Percentiles rank a stretch among this genome's conserved stretches.
Evolutionary conservation across 1,140 invertebrate species (phyloP).

Genomic region (Bombus turneri): DNA sequence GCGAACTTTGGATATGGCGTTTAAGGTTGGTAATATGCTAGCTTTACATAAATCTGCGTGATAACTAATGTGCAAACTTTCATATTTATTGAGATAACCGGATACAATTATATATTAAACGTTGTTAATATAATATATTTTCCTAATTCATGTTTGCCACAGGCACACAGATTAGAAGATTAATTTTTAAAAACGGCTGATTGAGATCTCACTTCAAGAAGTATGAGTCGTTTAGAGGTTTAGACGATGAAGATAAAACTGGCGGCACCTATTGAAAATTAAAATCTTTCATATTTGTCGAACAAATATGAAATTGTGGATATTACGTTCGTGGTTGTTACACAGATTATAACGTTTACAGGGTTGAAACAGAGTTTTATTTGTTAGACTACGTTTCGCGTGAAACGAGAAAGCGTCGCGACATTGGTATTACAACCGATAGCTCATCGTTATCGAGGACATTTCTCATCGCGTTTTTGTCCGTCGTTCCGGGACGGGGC

Average conservation of each 20-base stretch:
- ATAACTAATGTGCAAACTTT: conserved; percentile 22
- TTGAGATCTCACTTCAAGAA: neutral
- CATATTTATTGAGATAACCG: neutral
- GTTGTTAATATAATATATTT: neutral
- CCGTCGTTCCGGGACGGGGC: neutral
- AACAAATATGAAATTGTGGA: neutral
- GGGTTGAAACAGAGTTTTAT: conserved; percentile 9
- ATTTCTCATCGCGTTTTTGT: conserved; percentile 36
- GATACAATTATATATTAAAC: neutral
- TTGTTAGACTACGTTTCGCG: neutral
- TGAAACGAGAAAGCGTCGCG: neutral
- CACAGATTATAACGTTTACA: neutral
- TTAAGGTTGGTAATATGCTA: conserved; percentile 33
- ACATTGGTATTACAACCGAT: conserved; percentile 16
- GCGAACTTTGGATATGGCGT: conserved; percentile 18
- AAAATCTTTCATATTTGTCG: neutral
- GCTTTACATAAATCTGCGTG: conserved; percentile 39
- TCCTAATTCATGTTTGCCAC: neutral
- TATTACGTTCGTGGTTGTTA: neutral
- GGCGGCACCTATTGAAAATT: neutral
- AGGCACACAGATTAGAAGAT: neutral
- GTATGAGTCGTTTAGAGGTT: neutral
- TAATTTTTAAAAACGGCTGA: neutral
- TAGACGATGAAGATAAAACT: neutral
- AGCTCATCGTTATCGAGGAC: conserved; percentile 21